Conservation (phyloP, 2,797 vertebrate species). For the Cuculus canorus region DNA sequence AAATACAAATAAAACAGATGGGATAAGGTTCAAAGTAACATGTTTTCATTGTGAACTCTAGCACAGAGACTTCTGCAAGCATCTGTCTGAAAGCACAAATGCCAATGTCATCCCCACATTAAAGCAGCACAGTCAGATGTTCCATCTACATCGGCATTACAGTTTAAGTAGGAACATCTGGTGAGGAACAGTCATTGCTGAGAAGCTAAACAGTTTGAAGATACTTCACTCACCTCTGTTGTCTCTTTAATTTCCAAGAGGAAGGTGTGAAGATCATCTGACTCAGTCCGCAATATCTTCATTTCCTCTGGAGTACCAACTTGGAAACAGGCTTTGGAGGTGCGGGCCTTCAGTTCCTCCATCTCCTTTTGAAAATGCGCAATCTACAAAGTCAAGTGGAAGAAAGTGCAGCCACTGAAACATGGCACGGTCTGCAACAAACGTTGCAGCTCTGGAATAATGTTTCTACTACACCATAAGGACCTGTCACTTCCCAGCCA, state of each 20-base stretch:
- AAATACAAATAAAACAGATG: not conserved
- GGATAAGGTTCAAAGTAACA: not conserved
- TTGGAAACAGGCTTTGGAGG: conserved; percentile 84
- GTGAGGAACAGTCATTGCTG: not conserved
- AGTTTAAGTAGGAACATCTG: not conserved
- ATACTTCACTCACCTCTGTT: conserved; percentile 84
- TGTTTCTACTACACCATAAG: not conserved
- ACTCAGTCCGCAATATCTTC: conserved; percentile 85
- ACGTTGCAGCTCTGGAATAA: not conserved
- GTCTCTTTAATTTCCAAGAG: conserved; percentile 93
- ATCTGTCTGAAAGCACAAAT: not conserved
- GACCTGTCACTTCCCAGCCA: not conserved
- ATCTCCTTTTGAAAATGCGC: conserved; percentile 95
- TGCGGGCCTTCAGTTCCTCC: conserved; percentile 89
- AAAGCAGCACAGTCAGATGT: not conserved
- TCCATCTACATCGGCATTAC: not conserved
- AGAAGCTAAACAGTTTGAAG: not conserved
- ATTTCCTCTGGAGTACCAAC: conserved; percentile 89
- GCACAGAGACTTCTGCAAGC: not conserved
- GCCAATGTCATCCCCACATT: not conserved
- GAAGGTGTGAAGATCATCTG: conserved; percentile 87
- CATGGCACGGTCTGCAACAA: not conserved
- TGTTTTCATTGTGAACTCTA: not conserved
- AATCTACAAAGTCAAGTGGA: conserved; percentile 76
- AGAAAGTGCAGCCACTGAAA: not conserved